Base-by-base conservation (phyloP, 2,113 vertebrate genomes). In the Heptranchias perlo region DNA sequence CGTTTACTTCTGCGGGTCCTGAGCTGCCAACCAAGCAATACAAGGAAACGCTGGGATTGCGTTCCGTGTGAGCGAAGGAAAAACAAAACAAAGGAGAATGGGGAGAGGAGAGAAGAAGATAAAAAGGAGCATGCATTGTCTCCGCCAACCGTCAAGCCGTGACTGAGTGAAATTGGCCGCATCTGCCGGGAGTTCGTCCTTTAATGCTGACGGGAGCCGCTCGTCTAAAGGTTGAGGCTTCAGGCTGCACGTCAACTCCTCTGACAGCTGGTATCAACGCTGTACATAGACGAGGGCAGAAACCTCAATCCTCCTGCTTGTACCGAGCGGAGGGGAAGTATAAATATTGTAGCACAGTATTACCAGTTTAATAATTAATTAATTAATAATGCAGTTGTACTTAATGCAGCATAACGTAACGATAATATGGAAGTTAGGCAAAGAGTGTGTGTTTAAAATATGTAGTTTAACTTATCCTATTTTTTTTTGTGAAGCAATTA, bases 381-480 rank as follows among this genome's bases (percentile, higher is more conserved):
- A 97, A 82, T 82, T 62, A 97, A 97, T 97, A 96, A 96, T 97
- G 96, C 96, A 96, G 82, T 97, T 95, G 96, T 96, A 96, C 84
- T 82, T 95, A 96, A 97, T 95, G 94, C 94, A 69, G 94, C 58
- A 62, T 93, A 96, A 96, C 96, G 93, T 96, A 96, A 96, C 96
- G 97, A 96, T 97, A 97, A 97, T 96, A 96, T 97, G 96, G 96
- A 96, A 96, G 96, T 96, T 98, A 97, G 97, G 97, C 95, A 96
- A 98, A 97, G 97, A 97, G 97, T 97, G 97, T 97, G 97, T 97
- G 98, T 98, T 97, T 97, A 97, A 97, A 96, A 97, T 96, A 96
- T 97, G 96, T 96, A 97, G 97, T 97, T 97, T 97, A 97, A 97
- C 97, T 96, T 98, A 97, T 97, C 97, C 96, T 97, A 97, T 97